Percentiles rank a stretch among this genome's conserved stretches.
Conservation (phyloP, 1,140 invertebrate genomes). For the Pentalonia nigronervosa region DNA sequence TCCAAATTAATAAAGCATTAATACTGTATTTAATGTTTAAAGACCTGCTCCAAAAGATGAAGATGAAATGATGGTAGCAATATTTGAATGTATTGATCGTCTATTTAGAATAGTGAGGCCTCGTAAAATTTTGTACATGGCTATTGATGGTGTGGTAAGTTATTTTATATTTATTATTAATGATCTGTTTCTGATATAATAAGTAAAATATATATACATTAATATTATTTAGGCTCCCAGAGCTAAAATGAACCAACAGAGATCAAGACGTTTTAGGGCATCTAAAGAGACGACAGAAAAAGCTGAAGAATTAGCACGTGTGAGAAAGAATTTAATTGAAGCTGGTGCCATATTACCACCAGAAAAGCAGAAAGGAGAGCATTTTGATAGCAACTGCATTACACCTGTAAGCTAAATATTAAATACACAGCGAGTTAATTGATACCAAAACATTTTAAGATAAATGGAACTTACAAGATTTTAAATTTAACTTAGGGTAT, state of each 20-base stretch:
- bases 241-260: slow-evolving; percentile 99
- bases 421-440: background rate
- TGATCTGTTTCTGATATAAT: background rate
- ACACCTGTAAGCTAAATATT: slow-evolving; percentile 75
- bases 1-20: background rate
- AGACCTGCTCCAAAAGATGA: slow-evolving; percentile 97
- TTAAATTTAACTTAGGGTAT: background rate
- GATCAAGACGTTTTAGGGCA: slow-evolving; percentile 94
- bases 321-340: slow-evolving; percentile 76
- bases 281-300: slow-evolving; percentile 96
- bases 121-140: slow-evolving; percentile 96
- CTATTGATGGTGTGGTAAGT: slow-evolving; percentile 96
- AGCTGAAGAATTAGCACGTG: slow-evolving; percentile 80
- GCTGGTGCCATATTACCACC: slow-evolving; percentile 87
- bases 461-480: background rate
- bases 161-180: slow-evolving; percentile 38
- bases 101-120: slow-evolving; percentile 95
- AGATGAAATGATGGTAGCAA: slow-evolving; percentile 99
- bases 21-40: slow-evolving; percentile 64
- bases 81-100: slow-evolving; percentile 98
- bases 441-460: background rate
- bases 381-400: slow-evolving; percentile 99
- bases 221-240: slow-evolving; percentile 78
- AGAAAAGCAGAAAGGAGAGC: slow-evolving; percentile 87
- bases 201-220: too few species aligned